Evolutionary conservation across 2,797 vertebrate genomes (phyloP).

Genomic region (Anableps anableps): DNA sequence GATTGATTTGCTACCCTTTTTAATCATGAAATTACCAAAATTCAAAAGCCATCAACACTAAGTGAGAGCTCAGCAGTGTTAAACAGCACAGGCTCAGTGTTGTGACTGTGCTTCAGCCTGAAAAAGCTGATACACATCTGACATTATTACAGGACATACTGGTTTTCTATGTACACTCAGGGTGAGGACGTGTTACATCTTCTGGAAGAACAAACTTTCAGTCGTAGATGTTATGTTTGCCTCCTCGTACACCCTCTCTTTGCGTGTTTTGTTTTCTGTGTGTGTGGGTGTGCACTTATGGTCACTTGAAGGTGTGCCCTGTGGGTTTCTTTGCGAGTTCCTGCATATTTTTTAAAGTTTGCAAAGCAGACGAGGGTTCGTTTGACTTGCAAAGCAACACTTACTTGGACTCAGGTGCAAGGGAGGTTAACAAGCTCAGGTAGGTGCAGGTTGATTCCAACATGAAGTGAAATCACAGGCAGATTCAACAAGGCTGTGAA

Average conservation of each 20-base stretch:
- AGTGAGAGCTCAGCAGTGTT: constrained; percentile 44
- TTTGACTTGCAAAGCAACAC: constrained; percentile 86
- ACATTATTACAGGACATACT: constrained; percentile 67
- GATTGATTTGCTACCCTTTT: constrained; percentile 68
- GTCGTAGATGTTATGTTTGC: constrained; percentile 37
- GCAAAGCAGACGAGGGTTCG: constrained; percentile 78
- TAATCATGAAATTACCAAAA: constrained; percentile 73
- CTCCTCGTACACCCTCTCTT: constrained; percentile 48
- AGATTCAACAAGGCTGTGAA: background rate
- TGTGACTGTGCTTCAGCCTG: constrained; percentile 25
- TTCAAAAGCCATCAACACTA: constrained; percentile 72
- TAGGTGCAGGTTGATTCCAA: constrained; percentile 37
- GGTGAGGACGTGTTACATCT: constrained; percentile 62
- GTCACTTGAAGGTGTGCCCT: constrained; percentile 34
- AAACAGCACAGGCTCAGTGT: constrained; percentile 38
- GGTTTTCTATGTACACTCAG: constrained; percentile 75
- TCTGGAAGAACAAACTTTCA: constrained; percentile 57
- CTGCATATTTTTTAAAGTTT: constrained; percentile 71
- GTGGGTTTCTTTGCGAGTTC: constrained; percentile 47
- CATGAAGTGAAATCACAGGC: background rate
- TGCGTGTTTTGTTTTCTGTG: constrained; percentile 10
- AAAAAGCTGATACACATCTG: constrained; percentile 33
- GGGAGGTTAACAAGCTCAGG: constrained; percentile 35
- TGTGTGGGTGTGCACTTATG: background rate
- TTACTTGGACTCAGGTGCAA: constrained; percentile 47